Percentiles rank a stretch among this genome's conserved stretches.
Evolutionary conservation across 2,797 vertebrate genomes (phyloP).

Genomic region (Pagetopsis macropterus): DNA sequence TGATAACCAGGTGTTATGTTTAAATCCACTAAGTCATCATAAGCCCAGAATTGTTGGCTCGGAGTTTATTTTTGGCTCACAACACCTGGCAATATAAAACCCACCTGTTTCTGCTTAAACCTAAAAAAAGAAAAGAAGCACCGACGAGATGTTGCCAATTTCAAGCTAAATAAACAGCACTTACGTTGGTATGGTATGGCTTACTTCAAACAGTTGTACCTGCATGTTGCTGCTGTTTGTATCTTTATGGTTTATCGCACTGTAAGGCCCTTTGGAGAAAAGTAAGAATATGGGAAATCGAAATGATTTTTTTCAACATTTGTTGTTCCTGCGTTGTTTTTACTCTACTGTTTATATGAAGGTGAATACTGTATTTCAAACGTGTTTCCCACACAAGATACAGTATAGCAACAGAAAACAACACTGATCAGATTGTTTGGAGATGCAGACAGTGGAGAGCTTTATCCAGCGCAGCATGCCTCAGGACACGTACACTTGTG

Average conservation of each 20-base stretch:
- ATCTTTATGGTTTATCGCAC: no score
- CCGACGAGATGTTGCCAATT: no score
- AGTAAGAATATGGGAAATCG: no score
- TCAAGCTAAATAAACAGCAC: no score
- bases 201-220: no score
- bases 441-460: slow-evolving; percentile 39
- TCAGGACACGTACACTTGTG: slow-evolving; percentile 81
- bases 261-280: no score
- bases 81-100: no score
- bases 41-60: background rate
- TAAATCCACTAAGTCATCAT: background rate
- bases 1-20: background rate
- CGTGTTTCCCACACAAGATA: slow-evolving; percentile 7
- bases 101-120: no score
- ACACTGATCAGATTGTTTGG: slow-evolving; percentile 18
- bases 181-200: no score
- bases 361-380: slow-evolving; percentile 6
- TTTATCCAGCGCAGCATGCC: slow-evolving; percentile 70
- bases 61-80: background rate
- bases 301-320: no score
- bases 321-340: slow-evolving; percentile 1
- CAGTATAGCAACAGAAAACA: slow-evolving; percentile 19
- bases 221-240: no score
- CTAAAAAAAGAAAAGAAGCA: no score
- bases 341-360: slow-evolving; percentile 37